Conservation (phyloP, 2,888 invertebrate genomes). For the Drosophila recens region DNA sequence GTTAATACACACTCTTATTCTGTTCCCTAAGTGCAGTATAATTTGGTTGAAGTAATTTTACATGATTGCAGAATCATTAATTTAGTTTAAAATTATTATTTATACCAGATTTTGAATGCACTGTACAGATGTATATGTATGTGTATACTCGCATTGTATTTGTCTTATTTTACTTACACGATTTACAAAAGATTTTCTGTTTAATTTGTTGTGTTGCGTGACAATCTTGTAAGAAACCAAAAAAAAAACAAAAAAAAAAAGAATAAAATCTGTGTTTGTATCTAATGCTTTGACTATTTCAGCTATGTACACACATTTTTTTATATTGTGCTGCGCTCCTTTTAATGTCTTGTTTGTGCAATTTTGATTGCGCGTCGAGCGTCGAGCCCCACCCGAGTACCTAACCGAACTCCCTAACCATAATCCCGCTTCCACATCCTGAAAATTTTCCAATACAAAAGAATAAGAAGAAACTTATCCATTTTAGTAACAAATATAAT, state of each 20-base stretch:
- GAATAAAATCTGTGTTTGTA: slow-evolving; percentile 42
- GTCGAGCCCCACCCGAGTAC: slow-evolving; percentile 2
- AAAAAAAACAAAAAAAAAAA: slow-evolving; percentile 12
- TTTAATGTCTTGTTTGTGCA: slow-evolving; percentile 59
- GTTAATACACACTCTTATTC: no score
- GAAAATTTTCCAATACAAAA: neutral
- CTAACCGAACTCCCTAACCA: neutral
- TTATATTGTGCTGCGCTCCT: slow-evolving; percentile 50
- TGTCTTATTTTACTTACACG: slow-evolving; percentile 24
- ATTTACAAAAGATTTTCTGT: slow-evolving; percentile 9
- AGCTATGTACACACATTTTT: slow-evolving; percentile 58
- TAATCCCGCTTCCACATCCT: slow-evolving; percentile 5
- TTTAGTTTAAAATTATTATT: slow-evolving; percentile 7
- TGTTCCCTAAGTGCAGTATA: no score
- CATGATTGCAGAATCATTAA: slow-evolving; percentile 6
- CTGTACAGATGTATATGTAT: slow-evolving; percentile 52
- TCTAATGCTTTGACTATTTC: slow-evolving; percentile 60
- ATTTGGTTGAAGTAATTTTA: neutral
- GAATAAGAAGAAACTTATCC: neutral
- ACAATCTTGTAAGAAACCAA: slow-evolving; percentile 17
- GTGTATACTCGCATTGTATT: slow-evolving; percentile 31
- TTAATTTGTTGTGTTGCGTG: slow-evolving; percentile 37
- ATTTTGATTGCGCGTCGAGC: slow-evolving; percentile 37
- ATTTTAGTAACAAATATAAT: slow-evolving; percentile 20
- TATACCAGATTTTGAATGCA: slow-evolving; percentile 17